These are phyloP conservation scores for Thysanoteuthis rhombus DNA, from an alignment of 2,888 invertebrate genomes.

Conservation along the genomic window DNA sequence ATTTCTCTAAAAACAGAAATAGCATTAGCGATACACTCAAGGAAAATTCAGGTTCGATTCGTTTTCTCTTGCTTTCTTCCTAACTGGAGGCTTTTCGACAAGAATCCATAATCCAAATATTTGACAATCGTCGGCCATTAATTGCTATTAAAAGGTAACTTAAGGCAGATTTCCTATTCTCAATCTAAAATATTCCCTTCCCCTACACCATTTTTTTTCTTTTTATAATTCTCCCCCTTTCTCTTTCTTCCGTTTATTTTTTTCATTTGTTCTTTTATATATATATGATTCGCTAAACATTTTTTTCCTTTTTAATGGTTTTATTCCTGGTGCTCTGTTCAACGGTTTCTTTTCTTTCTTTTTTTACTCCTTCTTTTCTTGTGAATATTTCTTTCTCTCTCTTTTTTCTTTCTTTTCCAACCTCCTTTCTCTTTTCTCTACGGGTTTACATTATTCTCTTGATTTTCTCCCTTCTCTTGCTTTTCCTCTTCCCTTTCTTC, in stretches of 20 bases:
- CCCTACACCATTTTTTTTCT: background rate
- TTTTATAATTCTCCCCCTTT: background rate
- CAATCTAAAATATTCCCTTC: background rate
- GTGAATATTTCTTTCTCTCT: too few species aligned
- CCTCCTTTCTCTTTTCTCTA: too few species aligned
- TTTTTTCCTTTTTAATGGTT: too few species aligned
- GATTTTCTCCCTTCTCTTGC: too few species aligned
- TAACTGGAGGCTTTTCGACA: background rate
- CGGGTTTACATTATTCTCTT: too few species aligned
- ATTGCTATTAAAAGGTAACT: constrained; percentile 12
- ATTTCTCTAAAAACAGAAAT: background rate
- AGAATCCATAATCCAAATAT: constrained; percentile 12
- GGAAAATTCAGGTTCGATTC: background rate
- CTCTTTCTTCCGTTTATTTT: background rate
- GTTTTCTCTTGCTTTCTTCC: background rate
- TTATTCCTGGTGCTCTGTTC: too few species aligned
- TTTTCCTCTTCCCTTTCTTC: too few species aligned
- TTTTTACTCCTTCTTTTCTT: too few species aligned
- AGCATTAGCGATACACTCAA: background rate
- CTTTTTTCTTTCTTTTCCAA: too few species aligned
- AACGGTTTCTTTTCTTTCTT: too few species aligned
- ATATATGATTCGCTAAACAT: background rate
- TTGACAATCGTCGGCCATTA: background rate
- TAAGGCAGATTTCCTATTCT: background rate
- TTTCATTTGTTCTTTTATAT: background rate